phyloP scores from a whole-genome alignment of 2,888 invertebrate genomes.

The Lithodes maja region DNA sequence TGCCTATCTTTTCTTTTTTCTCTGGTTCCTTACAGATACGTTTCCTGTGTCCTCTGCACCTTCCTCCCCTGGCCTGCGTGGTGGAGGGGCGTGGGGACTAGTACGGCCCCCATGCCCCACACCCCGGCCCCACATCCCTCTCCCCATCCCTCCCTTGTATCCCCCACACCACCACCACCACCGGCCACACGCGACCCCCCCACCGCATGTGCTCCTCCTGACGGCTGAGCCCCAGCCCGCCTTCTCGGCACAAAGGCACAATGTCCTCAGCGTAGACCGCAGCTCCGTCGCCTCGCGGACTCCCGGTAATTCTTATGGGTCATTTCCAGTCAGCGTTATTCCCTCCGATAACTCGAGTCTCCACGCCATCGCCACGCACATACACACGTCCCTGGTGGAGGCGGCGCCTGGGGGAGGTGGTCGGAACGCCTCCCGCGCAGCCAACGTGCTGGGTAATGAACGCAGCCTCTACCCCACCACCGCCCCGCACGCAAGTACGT shows the following conservation, averaged over 20 bases:
- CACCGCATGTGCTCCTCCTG: constrained; percentile 51
- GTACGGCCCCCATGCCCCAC: constrained; percentile 64
- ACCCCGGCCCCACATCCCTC: constrained; percentile 56
- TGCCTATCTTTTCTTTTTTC: constrained; percentile 70
- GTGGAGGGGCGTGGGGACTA: constrained; percentile 61
- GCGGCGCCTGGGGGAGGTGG: constrained; percentile 33
- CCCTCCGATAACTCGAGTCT: constrained; percentile 68
- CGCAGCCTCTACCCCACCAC: constrained; percentile 45
- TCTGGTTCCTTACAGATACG: constrained; percentile 71
- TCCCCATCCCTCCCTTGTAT: constrained; percentile 46
- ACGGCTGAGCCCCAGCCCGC: constrained; percentile 68
- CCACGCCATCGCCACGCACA: constrained; percentile 64
- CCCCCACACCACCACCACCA: constrained; percentile 53
- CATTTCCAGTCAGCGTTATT: constrained; percentile 71
- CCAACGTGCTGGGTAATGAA: constrained; percentile 65
- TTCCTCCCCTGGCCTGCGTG: constrained; percentile 50
- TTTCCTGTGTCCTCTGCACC: constrained; percentile 69
- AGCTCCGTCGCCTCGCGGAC: constrained; percentile 40
- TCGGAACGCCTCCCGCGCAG: constrained; percentile 65
- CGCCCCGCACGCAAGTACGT: constrained; percentile 67
- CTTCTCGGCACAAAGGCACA: constrained; percentile 70
- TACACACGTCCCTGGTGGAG: constrained; percentile 63
- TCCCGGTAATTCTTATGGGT: constrained; percentile 67
- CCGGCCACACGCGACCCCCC: constrained; percentile 31
- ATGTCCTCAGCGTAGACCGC: constrained; percentile 68